Conservation (phyloP, 1,140 invertebrate genomes). For the Brachionus manjavacas region DNA sequence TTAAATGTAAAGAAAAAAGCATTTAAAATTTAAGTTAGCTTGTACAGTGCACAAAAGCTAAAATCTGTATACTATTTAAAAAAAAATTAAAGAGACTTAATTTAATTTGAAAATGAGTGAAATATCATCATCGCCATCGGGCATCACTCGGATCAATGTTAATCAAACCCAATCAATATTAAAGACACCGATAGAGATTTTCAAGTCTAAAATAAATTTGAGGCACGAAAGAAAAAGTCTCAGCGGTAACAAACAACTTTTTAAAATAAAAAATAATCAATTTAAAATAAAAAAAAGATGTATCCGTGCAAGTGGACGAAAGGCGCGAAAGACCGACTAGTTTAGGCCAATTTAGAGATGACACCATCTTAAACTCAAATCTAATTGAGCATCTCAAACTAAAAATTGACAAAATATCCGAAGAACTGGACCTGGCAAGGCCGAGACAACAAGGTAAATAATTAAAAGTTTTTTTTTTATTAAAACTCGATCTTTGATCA, state of each 20-base stretch:
- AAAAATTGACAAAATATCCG: conserved; percentile 16
- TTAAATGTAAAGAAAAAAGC: background rate
- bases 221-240: background rate
- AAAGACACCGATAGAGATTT: background rate
- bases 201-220: conserved; percentile 20
- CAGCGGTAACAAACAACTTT: background rate
- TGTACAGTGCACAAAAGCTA: background rate
- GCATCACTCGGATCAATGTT: conserved; percentile 8
- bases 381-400: background rate
- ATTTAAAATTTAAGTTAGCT: background rate
- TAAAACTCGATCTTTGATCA: background rate
- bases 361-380: conserved; percentile 1
- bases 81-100: background rate
- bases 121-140: conserved; percentile 19
- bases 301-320: background rate
- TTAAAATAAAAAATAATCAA: too few relatives aligned
- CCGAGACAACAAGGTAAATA: background rate
- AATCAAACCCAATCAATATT: background rate
- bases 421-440: conserved; percentile 9
- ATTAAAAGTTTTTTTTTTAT: background rate
- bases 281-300: background rate
- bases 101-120: background rate
- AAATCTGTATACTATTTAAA: background rate
- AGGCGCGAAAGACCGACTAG: background rate
- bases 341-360: background rate